Conservation (phyloP, 1,140 invertebrate species). For the Trinorchestia longiramus region DNA sequence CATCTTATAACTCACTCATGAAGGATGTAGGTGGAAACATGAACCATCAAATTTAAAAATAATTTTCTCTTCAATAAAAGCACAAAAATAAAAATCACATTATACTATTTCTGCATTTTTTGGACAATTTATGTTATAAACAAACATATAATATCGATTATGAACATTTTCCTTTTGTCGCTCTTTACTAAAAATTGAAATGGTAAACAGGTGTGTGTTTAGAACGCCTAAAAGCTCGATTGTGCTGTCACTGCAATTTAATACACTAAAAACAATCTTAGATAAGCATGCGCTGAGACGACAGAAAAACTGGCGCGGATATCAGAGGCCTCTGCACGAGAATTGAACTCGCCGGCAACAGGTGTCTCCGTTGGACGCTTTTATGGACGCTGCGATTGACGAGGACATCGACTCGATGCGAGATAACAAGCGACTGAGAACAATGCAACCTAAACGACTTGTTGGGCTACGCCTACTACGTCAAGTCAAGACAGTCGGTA, state of each 20-base stretch:
- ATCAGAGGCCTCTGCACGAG: not conserved
- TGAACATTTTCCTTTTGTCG: not conserved
- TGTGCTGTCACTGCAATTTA: not conserved
- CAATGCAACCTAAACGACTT: constrained; percentile 5
- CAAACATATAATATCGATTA: not conserved
- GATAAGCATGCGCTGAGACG: not conserved
- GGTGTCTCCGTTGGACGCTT: constrained; percentile 14
- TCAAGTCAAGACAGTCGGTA: not conserved
- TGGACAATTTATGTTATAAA: not conserved
- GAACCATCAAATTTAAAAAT: not conserved
- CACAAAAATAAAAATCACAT: not conserved
- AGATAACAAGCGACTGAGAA: not conserved
- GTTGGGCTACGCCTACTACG: not conserved
- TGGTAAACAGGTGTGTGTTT: not conserved
- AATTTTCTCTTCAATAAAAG: not conserved
- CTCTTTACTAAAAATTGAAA: not conserved
- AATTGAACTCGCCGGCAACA: not conserved
- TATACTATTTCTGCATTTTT: not conserved
- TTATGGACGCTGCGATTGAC: constrained; percentile 13
- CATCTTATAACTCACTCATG: no score
- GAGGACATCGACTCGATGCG: not conserved
- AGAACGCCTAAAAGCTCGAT: not conserved
- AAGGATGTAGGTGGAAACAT: no score
- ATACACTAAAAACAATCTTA: not conserved
- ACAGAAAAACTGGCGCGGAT: not conserved